Evolutionary conservation across 2,113 vertebrate genomes (phyloP).

Genomic region (Corythoichthys intestinalis): DNA sequence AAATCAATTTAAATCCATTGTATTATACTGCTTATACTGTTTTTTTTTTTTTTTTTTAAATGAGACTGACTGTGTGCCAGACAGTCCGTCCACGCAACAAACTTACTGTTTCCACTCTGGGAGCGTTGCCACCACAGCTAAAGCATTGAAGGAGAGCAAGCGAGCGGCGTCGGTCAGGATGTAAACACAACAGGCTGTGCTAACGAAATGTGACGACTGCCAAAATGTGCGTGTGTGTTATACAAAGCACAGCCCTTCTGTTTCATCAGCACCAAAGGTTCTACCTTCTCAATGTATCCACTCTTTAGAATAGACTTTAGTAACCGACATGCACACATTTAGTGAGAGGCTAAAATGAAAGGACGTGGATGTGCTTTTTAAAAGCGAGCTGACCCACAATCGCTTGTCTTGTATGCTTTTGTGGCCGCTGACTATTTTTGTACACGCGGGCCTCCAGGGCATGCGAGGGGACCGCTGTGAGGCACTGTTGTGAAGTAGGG

Average conservation of each 20-base stretch:
- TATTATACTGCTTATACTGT: too few species aligned
- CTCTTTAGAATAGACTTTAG: slow-evolving; percentile 7
- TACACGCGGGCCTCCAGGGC: slow-evolving; percentile 34
- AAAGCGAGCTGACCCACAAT: slow-evolving; percentile 47
- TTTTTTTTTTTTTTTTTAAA: slow-evolving; percentile 2
- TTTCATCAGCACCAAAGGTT: slow-evolving; percentile 25
- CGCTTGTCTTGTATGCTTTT: slow-evolving; percentile 42
- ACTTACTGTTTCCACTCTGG: slow-evolving; percentile 15
- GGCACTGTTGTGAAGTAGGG: neutral
- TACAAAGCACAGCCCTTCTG: slow-evolving; percentile 21
- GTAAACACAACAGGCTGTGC: slow-evolving; percentile 29
- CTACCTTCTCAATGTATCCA: neutral
- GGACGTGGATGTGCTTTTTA: slow-evolving; percentile 14
- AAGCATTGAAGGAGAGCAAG: slow-evolving; percentile 1
- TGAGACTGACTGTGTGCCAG: neutral
- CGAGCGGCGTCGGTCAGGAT: slow-evolving; percentile 21
- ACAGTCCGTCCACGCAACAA: neutral
- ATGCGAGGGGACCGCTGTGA: slow-evolving; percentile 28
- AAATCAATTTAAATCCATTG: too few species aligned
- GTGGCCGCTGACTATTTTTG: slow-evolving; percentile 58
- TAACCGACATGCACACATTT: slow-evolving; percentile 7
- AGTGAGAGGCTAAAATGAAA: slow-evolving; percentile 22
- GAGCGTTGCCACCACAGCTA: slow-evolving; percentile 4
- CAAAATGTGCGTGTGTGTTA: slow-evolving; percentile 33
- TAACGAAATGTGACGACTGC: slow-evolving; percentile 35